These are phyloP conservation scores for Brevipalpus yothersi DNA, from an alignment of 1,140 invertebrate genomes.

Conservation along the genomic window DNA sequence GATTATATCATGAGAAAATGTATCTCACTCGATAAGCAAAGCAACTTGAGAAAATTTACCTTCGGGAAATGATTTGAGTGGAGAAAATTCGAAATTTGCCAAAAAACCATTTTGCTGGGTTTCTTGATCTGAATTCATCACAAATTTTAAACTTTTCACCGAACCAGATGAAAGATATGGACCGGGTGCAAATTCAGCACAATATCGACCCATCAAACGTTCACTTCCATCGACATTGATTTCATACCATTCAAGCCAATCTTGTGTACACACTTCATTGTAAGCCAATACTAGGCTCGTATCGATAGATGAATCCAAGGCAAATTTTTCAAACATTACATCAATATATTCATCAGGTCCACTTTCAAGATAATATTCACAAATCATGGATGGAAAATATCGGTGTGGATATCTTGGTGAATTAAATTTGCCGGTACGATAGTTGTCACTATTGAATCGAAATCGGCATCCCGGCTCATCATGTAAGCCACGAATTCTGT, in stretches of 20 bases:
- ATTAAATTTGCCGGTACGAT: constrained; percentile 71
- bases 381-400: constrained; percentile 76
- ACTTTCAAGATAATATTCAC: constrained; percentile 60
- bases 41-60: constrained; percentile 26
- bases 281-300: constrained; percentile 9
- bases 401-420: constrained; percentile 83
- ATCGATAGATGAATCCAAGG: constrained; percentile 27
- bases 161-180: constrained; percentile 66
- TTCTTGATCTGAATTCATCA: constrained; percentile 54
- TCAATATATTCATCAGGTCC: constrained; percentile 68
- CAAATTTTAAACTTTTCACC: constrained; percentile 50
- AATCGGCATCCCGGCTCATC: constrained; percentile 74
- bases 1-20: neutral
- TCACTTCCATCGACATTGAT: constrained; percentile 49
- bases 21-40: neutral
- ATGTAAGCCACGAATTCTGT: constrained; percentile 70
- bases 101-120: constrained; percentile 70
- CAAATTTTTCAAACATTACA: constrained; percentile 75
- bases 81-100: constrained; percentile 61
- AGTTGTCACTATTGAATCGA: constrained; percentile 57
- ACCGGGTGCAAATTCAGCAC: constrained; percentile 48
- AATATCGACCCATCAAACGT: constrained; percentile 43
- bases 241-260: constrained; percentile 73
- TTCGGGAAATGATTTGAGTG: constrained; percentile 21
- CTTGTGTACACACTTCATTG: constrained; percentile 26